Percentiles rank a stretch among this genome's conserved stretches.
Evolutionary conservation across 2,797 vertebrate species (phyloP).

Genomic region (Sebastes matsubarae): DNA sequence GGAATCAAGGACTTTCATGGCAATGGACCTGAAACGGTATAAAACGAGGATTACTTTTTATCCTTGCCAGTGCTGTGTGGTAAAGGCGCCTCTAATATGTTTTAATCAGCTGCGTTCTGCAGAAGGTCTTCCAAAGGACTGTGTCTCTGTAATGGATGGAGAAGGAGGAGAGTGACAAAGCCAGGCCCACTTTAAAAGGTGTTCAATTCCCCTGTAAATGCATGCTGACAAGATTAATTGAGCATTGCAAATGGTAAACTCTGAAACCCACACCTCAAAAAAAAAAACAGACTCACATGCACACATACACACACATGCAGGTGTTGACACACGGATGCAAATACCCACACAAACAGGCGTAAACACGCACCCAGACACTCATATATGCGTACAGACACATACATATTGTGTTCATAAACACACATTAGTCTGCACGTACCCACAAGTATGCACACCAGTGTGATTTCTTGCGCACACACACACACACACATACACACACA

Average conservation of each 20-base stretch:
- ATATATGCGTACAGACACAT: constrained; percentile 22
- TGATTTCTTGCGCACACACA: constrained; percentile 7
- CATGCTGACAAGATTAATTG: constrained; percentile 89
- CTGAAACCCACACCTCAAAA: constrained; percentile 71
- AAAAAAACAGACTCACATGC: constrained; percentile 14
- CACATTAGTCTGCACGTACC: constrained; percentile 30
- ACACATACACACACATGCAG: constrained; percentile 18
- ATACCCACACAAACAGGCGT: constrained; percentile 9
- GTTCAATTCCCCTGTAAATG: constrained; percentile 81
- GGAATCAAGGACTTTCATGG: constrained; percentile 17
- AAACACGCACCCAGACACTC: constrained; percentile 24
- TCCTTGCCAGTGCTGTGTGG: constrained; percentile 27
- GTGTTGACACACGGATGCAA: constrained; percentile 33
- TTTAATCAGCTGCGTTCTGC: constrained; percentile 56
- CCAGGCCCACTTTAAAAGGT: constrained; percentile 76
- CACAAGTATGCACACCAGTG: constrained; percentile 27
- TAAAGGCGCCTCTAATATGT: constrained; percentile 50
- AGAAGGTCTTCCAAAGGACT: constrained; percentile 64
- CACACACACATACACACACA: constrained; percentile 1
- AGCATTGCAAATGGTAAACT: constrained; percentile 85
- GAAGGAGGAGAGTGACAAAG: constrained; percentile 71
- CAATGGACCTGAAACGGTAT: neutral
- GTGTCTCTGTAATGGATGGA: constrained; percentile 70
- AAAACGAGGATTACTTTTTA: constrained; percentile 44
- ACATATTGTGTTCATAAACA: constrained; percentile 41